Evolutionary conservation across 2,113 vertebrate genomes (phyloP).

Genomic region (Carassius carassius): DNA sequence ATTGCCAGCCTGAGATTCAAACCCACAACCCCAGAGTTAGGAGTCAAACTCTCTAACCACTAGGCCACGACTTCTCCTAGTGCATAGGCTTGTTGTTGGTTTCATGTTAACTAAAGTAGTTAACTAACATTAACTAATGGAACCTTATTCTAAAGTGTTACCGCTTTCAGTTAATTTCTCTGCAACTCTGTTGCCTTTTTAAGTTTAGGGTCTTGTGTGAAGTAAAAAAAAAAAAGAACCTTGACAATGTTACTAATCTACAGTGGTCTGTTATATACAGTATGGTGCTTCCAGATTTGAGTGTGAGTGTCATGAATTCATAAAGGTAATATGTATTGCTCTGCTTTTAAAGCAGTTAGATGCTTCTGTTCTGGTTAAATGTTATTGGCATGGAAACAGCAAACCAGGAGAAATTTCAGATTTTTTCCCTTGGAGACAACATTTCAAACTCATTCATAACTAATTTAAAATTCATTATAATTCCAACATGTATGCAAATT

Average conservation of each 20-base stretch:
- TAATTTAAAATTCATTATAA: slow-evolving; percentile 58
- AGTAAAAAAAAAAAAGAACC: too few relatives aligned
- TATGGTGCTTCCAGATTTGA: neutral
- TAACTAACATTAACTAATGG: too few relatives aligned
- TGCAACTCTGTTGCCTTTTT: too few relatives aligned
- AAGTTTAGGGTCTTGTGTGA: neutral
- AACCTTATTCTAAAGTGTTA: too few relatives aligned
- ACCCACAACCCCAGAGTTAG: too few relatives aligned
- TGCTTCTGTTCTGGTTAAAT: neutral
- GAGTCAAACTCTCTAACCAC: too few relatives aligned
- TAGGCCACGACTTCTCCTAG: too few relatives aligned
- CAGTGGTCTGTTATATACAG: neutral
- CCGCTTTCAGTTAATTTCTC: too few relatives aligned
- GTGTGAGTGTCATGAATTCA: neutral
- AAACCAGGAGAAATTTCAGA: neutral
- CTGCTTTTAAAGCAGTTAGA: neutral
- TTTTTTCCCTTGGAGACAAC: slow-evolving; percentile 31
- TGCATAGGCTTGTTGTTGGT: too few relatives aligned
- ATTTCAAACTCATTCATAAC: slow-evolving; percentile 35
- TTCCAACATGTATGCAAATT: slow-evolving; percentile 41
- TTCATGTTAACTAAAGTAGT: too few relatives aligned
- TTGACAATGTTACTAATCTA: neutral
- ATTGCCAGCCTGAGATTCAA: too few relatives aligned
- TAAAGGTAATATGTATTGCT: neutral
- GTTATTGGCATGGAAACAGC: neutral